Percentiles rank a stretch among this genome's conserved stretches.
Evolutionary conservation across 2,113 vertebrate species (phyloP).

Genomic region (Gymnogyps californianus): DNA sequence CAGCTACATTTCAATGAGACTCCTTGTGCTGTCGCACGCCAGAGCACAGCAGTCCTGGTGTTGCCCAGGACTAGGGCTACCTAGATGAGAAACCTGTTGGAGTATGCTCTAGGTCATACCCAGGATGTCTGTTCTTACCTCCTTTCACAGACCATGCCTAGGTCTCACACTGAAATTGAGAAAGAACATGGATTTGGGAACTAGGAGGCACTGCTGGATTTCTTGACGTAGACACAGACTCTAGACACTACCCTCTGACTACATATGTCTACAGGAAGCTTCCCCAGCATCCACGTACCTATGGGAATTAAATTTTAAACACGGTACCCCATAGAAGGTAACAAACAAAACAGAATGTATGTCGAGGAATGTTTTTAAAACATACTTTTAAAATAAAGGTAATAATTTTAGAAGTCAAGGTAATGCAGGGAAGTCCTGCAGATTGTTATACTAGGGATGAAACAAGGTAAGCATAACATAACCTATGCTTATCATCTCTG

Average conservation of each 20-base stretch:
- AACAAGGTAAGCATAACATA: neutral
- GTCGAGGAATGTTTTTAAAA: neutral
- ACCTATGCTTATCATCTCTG: neutral
- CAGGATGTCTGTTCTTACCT: neutral
- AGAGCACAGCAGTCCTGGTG: neutral
- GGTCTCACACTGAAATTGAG: neutral
- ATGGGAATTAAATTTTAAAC: neutral
- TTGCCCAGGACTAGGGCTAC: neutral
- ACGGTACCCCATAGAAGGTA: fast-evolving
- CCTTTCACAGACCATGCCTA: neutral
- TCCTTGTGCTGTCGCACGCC: neutral
- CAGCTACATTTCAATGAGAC: neutral
- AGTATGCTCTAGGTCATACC: neutral
- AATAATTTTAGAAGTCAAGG: neutral
- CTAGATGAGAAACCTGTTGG: neutral
- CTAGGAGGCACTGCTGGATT: neutral
- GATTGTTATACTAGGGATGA: neutral
- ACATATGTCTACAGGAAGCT: neutral
- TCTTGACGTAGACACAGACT: neutral
- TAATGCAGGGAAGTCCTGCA: neutral
- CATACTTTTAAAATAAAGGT: neutral
- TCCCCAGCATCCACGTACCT: neutral
- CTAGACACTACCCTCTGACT: neutral
- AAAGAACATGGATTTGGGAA: neutral
- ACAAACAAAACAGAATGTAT: neutral